Base-by-base conservation (phyloP, 2,113 vertebrate genomes). In the Accipiter cooperii region DNA sequence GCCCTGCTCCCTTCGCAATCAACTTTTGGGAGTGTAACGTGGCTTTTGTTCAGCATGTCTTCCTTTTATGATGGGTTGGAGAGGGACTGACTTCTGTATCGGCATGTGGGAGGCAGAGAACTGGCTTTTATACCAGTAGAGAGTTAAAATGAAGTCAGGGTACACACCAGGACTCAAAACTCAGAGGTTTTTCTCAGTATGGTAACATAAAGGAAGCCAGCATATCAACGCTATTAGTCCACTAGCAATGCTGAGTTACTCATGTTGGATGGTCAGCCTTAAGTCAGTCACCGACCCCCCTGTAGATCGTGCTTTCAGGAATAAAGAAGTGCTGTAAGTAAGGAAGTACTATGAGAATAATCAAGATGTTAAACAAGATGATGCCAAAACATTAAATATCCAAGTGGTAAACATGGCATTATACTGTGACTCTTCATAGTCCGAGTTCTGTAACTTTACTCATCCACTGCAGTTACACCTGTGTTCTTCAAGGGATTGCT, bases 141-240 rank as follows among this genome's bases (percentile, higher is more conserved):
- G 49, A 61, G 49, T 31, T 89, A 80, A 90, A 92, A 64, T 31
- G 22, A 80, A 94, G 49, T 29, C 83, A 55, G 20, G 29, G 25
- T 84, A 33, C 9, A 0, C 2, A 4, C 26, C 20, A 55, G 29
- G 21, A 57, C 10, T 51, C 7, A 6, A 83, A 63, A 51, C n/a
- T 36, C 3, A 17, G 13, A 36, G 8, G 13, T 13, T 58, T 88
- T 90, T 70, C 51, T 71, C 44, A 5, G 7, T 68, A 5, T 36
- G 36, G 10, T 58, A 36, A 8, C 1, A 5, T 63, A 57, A 63
- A 78, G 26, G 36, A 70, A 77, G 26, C 6, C 46, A 70, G 28
- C 0, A 3, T 61, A 36, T 54, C 4, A 6, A 19, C 1, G 0
- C 31, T 29, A 0, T 64, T 51, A 55, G 38, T 55, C 31, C 26